These are phyloP conservation scores for Hirundo rustica DNA, from an alignment of 2,797 vertebrate species.

Conservation along the genomic window DNA sequence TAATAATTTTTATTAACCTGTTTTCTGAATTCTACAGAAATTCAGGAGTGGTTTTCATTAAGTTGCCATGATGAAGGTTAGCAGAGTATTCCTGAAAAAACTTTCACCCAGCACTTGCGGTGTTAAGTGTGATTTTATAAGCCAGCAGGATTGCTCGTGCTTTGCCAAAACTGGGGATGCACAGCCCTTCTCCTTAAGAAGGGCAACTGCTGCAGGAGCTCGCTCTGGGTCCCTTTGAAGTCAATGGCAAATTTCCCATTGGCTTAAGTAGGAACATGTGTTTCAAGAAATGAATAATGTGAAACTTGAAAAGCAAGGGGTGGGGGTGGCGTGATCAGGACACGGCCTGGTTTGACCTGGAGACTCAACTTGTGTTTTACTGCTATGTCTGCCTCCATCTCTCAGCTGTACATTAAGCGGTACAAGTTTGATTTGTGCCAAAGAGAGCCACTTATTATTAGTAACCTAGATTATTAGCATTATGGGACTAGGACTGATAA, in stretches of 20 bases:
- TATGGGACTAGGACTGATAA: not conserved
- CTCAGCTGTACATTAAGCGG: not conserved
- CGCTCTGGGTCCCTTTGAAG: not conserved
- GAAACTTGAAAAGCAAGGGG: constrained; percentile 5
- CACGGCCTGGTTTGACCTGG: constrained; percentile 42
- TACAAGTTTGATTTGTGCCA: not conserved
- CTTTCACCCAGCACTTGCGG: not conserved
- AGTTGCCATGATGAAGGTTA: not conserved
- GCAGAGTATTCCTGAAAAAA: not conserved
- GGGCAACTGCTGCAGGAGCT: not conserved
- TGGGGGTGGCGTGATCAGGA: not conserved
- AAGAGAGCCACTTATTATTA: not conserved
- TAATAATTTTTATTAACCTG: not conserved
- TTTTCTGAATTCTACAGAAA: not conserved
- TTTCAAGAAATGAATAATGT: constrained; percentile 43
- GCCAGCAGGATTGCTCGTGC: not conserved
- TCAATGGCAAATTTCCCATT: constrained; percentile 39
- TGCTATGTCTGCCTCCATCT: not conserved
- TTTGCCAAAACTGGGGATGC: constrained; percentile 1
- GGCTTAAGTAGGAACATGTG: constrained; percentile 44
- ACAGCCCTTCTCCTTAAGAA: not conserved
- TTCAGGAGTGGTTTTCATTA: not conserved
- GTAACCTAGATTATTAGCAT: not conserved
- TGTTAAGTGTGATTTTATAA: constrained; percentile 22
- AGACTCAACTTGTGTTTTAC: not conserved